Base-by-base conservation (phyloP, 37 sponge, comb jelly and placozoan genomes). In the Beroe ovata region DNA sequence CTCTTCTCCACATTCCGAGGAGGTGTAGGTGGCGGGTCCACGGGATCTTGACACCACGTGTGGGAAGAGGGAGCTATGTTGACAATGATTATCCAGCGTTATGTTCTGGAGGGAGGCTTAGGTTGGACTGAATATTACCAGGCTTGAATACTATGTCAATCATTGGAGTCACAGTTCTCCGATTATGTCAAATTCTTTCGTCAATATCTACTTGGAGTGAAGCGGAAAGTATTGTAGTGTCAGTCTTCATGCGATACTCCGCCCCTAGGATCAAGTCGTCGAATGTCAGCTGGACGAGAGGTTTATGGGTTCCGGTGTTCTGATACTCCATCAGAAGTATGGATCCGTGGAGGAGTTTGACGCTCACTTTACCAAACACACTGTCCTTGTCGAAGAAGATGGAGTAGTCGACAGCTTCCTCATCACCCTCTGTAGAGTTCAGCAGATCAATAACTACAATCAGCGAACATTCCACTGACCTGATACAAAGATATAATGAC, bases 201-300 rank as follows among this genome's bases (percentile, higher is more conserved):
- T n/a, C n/a, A n/a, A n/a, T n/a, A n/a, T n/a, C n/a, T n/a, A 77
- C 84, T 54, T 77, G 84, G 1, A 77, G 54, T 26, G 84, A 77
- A 37, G 84, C 84, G 18, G 84, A 77, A 0, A 77, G 28, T 0
- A 77, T 42, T 25, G 38, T 77, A 22, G 84, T 77, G 23, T 42
- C 84, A 32, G 84, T 77, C 54, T 77, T 77, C 84, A 77, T 77
- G 54, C 84, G 39, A 54, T 77, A 77, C 54, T 77, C 84, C 1
- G 84, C 84, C 47, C 84, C 84, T 1, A 77, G 36, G n/a, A 21
- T 36, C 23, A 77, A 23, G 22, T 77, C 84, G 6, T 20, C 47
- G 28, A 77, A 77, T n/a, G 84, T 8, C 8, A 77, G 33, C 84
- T 77, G 23, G 3, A 77, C 84, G 1, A 77, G 54, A 14, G 23